These are phyloP conservation scores for Pseudomyrmex sp. DNA, from an alignment of 1,140 invertebrate genomes.

Conservation along the genomic window DNA sequence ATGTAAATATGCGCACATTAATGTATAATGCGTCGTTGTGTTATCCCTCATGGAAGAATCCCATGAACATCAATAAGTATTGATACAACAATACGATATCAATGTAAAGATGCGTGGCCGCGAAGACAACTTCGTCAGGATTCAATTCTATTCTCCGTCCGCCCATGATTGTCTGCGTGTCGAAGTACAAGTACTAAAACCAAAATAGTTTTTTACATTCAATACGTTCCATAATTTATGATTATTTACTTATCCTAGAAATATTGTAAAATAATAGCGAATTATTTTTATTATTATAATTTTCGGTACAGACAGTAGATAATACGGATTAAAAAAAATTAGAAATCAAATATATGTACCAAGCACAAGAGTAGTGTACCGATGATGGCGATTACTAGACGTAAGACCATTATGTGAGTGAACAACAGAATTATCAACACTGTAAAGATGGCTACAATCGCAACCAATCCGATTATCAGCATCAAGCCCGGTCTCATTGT, in stretches of 20 bases:
- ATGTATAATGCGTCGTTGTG: neutral
- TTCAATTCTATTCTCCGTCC: constrained; percentile 87
- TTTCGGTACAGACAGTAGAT: neutral
- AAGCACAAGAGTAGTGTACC: constrained; percentile 82
- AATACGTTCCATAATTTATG: neutral
- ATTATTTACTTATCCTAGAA: constrained; percentile 1
- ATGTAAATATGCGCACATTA: constrained; percentile 1
- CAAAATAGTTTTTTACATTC: constrained; percentile 22
- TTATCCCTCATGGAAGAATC: constrained; percentile 48
- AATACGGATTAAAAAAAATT: too few species aligned
- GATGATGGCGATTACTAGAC: constrained; percentile 84
- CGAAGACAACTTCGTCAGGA: constrained; percentile 89
- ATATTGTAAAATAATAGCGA: neutral
- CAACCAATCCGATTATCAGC: constrained; percentile 84
- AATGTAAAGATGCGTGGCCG: constrained; percentile 88
- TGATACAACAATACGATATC: constrained; percentile 89
- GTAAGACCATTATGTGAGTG: constrained; percentile 73
- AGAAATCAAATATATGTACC: constrained; percentile 61
- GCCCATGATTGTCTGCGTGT: constrained; percentile 90
- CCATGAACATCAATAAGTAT: constrained; percentile 84
- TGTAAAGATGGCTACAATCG: constrained; percentile 85
- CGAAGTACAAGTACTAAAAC: constrained; percentile 88
- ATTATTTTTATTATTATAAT: too few species aligned
- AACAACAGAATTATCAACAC: constrained; percentile 81
- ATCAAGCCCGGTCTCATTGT: constrained; percentile 86